These are phyloP conservation scores for Hyaena hyaena DNA, from an alignment of 2,113 vertebrate genomes.

Conservation along the genomic window DNA sequence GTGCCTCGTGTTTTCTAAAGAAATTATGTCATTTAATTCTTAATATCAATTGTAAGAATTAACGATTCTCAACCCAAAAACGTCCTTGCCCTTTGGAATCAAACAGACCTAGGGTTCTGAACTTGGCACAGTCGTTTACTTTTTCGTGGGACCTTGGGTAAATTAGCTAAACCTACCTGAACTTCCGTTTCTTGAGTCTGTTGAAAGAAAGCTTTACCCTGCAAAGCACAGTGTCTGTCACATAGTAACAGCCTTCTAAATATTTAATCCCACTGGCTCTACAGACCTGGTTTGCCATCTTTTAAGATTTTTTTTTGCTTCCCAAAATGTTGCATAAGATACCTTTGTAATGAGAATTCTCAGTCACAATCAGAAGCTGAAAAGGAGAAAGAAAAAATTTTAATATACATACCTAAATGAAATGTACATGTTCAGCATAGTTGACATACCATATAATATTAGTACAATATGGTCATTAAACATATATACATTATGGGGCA, in stretches of 20 bases:
- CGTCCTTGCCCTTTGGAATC: background rate
- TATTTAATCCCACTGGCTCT: background rate
- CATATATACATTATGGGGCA: background rate
- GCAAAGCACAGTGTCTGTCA: background rate
- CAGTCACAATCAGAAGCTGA: background rate
- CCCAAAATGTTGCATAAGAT: background rate
- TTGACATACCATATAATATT: background rate
- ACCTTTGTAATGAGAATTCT: constrained; percentile 13
- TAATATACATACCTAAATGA: background rate
- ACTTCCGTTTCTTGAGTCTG: background rate
- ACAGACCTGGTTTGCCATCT: background rate
- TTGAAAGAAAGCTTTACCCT: background rate
- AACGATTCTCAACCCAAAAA: background rate
- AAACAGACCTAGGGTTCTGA: background rate
- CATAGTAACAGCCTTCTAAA: background rate
- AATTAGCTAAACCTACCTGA: background rate
- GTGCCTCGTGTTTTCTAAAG: constrained; percentile 35
- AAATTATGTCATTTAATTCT: constrained; percentile 6
- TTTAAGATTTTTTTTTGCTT: background rate
- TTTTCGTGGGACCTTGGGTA: background rate
- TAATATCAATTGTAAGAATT: background rate
- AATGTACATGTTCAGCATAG: background rate
- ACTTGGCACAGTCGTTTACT: background rate
- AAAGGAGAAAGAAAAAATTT: background rate
- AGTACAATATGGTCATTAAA: background rate